Evolutionary conservation across 2,888 invertebrate species (phyloP), one percentile per base, ranked within the genome.

Genomic region (Mesoligia furuncula): DNA sequence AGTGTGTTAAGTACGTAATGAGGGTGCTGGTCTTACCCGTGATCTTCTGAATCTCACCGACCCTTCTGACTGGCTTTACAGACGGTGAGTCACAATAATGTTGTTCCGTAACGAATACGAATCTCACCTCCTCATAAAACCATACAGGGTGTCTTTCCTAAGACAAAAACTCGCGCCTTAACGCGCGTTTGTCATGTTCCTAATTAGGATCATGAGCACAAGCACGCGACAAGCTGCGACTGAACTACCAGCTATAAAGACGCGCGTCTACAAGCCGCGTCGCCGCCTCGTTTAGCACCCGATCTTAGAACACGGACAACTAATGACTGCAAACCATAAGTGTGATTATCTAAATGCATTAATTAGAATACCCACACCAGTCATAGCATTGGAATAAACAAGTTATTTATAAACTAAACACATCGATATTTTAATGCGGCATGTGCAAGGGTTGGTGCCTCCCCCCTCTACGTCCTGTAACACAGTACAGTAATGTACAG

Each of bases 401-500:
- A 75, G 75, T 73, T 80, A 83, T 83, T 75, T 87, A 80, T 78
- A 83, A 74, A 79, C 68, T 72, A 79, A 83, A 86, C 80, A 73
- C 71, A 79, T 81, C 73, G 72, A 80, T 87, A 79, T 82, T 84
- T 83, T 80, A 79, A 73, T 75, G 80, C 76, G 80, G 77, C 90
- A 91, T 90, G 85, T 90, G 91, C 87, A 88, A 88, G 90, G 88
- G 90, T 88, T 90, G 83, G 45, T 66, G n/a, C n/a, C 48, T 39
- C 65, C 66, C 73, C 72, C 70, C 61, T 24, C 36, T 36, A 2
- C 67, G 51, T 20, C 59, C n/a, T 51, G 17, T 15, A 36, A 39
- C 36, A 42, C 24, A 17, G 3, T 9, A 1, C 5, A 39, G 1
- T 1, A 20, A 24, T 2, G 0, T 2, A 7, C 75, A 86, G 80